A percentile compares a stretch with the other conserved stretches of the same genome.
Evolutionary conservation across 2,797 vertebrate species (phyloP).

Genomic region (Arnoldichthys spilopterus): DNA sequence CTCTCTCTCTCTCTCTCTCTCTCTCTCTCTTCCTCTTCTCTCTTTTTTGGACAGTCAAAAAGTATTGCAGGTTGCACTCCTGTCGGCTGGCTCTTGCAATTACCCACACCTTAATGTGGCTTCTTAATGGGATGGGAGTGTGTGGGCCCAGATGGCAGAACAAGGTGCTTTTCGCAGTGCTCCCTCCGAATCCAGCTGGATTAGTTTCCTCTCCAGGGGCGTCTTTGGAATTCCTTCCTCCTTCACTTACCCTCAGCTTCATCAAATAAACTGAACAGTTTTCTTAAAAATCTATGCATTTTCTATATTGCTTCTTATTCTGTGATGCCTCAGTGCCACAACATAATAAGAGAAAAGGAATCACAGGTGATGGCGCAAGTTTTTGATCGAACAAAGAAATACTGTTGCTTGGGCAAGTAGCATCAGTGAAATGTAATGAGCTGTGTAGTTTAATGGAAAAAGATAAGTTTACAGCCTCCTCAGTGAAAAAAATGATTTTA

Average conservation of each 20-base stretch:
- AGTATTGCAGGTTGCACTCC: slow-evolving; percentile 72
- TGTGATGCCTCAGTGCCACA: neutral
- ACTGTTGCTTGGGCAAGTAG: neutral
- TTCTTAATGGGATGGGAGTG: slow-evolving; percentile 73
- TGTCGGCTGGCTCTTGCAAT: slow-evolving; percentile 73
- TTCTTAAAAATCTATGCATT: neutral
- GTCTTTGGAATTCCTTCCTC: slow-evolving; percentile 44
- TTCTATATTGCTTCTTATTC: neutral
- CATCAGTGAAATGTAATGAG: neutral
- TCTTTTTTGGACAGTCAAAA: slow-evolving; percentile 66
- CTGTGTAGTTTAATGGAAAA: neutral
- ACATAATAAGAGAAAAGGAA: neutral
- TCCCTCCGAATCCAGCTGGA: slow-evolving; percentile 73
- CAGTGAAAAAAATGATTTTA: neutral
- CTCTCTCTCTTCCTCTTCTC: slow-evolving; percentile 22
- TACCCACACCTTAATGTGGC: slow-evolving; percentile 77
- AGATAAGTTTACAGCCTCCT: neutral
- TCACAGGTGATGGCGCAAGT: neutral
- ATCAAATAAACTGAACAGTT: neutral
- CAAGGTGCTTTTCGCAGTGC: slow-evolving; percentile 72
- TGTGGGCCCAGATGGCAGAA: slow-evolving; percentile 78
- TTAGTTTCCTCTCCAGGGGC: slow-evolving; percentile 58
- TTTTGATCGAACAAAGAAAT: neutral
- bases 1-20: slow-evolving; percentile 47
- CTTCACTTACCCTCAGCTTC: slow-evolving; percentile 4